Evolutionary conservation across 1,140 invertebrate species (phyloP).

Genomic region (Metaphire vulgaris): DNA sequence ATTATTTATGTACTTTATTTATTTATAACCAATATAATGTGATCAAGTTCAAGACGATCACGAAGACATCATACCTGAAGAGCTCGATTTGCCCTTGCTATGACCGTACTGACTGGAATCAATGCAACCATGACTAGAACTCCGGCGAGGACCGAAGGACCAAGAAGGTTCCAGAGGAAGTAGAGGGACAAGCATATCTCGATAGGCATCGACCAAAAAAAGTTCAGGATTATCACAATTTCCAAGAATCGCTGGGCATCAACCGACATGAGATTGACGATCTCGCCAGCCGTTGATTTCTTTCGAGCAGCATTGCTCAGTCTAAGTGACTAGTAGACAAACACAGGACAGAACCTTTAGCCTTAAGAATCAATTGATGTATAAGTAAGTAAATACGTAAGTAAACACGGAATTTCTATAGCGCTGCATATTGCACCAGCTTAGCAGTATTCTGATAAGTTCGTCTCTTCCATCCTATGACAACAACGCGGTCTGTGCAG

Average conservation of each 20-base stretch:
- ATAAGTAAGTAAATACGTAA: background rate
- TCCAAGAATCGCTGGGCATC: constrained; percentile 56
- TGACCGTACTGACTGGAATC: constrained; percentile 65
- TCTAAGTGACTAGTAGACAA: constrained; percentile 31
- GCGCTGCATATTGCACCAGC: background rate
- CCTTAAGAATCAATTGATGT: background rate
- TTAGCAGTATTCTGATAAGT: too few species aligned
- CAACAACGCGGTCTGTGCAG: too few species aligned
- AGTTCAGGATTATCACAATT: constrained; percentile 71
- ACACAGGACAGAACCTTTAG: background rate
- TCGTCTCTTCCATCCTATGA: too few species aligned
- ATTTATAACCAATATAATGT: too few species aligned
- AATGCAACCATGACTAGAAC: constrained; percentile 76
- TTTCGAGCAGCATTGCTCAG: constrained; percentile 47
- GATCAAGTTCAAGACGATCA: too few species aligned
- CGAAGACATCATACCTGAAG: too few species aligned
- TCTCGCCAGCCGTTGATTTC: constrained; percentile 58
- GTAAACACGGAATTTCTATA: too few species aligned
- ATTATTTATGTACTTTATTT: too few species aligned
- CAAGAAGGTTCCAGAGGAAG: constrained; percentile 54
- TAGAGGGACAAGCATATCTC: constrained; percentile 46
- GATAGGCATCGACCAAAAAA: constrained; percentile 92
- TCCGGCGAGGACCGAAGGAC: constrained; percentile 79
- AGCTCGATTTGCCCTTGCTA: constrained; percentile 23
- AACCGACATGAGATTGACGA: constrained; percentile 59